phyloP scores from a whole-genome alignment of 2,797 vertebrate species.

The Catostomus latipinnis region DNA sequence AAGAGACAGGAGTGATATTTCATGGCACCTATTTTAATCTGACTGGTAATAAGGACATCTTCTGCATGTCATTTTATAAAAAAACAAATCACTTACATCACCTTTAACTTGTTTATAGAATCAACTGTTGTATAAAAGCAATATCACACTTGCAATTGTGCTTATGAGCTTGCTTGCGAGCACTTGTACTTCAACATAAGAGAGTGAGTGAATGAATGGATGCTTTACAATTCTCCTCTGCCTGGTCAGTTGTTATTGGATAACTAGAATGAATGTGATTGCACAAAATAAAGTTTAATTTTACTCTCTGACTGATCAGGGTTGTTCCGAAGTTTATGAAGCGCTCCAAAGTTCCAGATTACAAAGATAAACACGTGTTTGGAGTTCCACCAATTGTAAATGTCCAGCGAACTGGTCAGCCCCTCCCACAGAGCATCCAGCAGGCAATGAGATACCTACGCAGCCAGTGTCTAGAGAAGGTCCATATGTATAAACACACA shows the following conservation, averaged over 20 bases:
- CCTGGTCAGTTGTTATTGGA: neutral
- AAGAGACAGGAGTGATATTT: too few relatives aligned
- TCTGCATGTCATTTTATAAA: too few relatives aligned
- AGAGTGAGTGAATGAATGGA: too few relatives aligned
- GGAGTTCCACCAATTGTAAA: constrained; percentile 83
- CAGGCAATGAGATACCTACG: constrained; percentile 88
- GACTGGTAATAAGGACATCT: too few relatives aligned
- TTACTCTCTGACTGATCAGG: constrained; percentile 68
- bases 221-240: neutral
- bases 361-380: constrained; percentile 82
- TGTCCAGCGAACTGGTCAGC: constrained; percentile 83
- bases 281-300: neutral
- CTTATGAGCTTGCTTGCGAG: too few relatives aligned
- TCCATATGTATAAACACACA: constrained; percentile 52
- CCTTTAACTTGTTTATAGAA: too few relatives aligned
- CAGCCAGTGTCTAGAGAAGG: constrained; percentile 86
- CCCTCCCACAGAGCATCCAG: constrained; percentile 87
- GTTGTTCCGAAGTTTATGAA: constrained; percentile 89
- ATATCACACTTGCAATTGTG: too few relatives aligned
- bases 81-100: too few relatives aligned
- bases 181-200: too few relatives aligned
- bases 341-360: constrained; percentile 83
- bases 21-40: too few relatives aligned
- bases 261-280: neutral
- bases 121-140: too few relatives aligned